A percentile compares a stretch with the other conserved stretches of the same genome.
phyloP scores from a whole-genome alignment of 1,140 invertebrate species.

The Elymnias hypermnestra region DNA sequence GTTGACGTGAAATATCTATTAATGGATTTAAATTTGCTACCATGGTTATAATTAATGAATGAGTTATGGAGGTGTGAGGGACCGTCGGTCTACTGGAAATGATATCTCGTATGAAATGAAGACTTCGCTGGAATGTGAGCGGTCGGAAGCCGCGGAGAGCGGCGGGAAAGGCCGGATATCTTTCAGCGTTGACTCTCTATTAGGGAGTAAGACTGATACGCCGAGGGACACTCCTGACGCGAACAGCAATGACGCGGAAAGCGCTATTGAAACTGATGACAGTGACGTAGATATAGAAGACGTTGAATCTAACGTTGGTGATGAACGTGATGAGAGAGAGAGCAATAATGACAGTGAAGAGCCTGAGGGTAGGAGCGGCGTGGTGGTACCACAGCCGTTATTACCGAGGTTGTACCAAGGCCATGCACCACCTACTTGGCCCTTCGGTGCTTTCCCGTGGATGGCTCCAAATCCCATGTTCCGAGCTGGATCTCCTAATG shows the following conservation, averaged over 20 bases:
- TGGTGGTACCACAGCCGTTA: conserved; percentile 65
- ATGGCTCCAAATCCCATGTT: conserved; percentile 70
- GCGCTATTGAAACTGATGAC: conserved; percentile 56
- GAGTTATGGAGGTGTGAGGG: conserved; percentile 13
- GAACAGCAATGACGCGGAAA: conserved; percentile 54
- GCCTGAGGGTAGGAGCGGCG: conserved; percentile 44
- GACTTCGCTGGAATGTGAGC: conserved; percentile 68
- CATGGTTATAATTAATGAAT: too few relatives aligned
- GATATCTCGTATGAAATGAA: conserved; percentile 68
- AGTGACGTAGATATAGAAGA: conserved; percentile 69
- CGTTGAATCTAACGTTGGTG: conserved; percentile 54
- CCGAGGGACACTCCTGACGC: conserved; percentile 40
- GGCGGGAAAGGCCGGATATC: conserved; percentile 67
- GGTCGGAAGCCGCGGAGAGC: conserved; percentile 59
- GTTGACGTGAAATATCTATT: background rate
- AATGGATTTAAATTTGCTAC: too few relatives aligned
- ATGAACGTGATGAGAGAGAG: conserved; percentile 53
- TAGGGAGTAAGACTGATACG: conserved; percentile 45
- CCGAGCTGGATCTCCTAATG: conserved; percentile 57
- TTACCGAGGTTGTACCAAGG: conserved; percentile 64
- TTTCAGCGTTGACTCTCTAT: conserved; percentile 66
- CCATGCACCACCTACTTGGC: conserved; percentile 55
- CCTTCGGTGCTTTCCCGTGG: conserved; percentile 68
- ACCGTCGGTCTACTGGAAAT: conserved; percentile 36
- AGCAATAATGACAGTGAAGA: conserved; percentile 46